Conservation (phyloP, 2,888 invertebrate genomes). For the Thereva unica region DNA sequence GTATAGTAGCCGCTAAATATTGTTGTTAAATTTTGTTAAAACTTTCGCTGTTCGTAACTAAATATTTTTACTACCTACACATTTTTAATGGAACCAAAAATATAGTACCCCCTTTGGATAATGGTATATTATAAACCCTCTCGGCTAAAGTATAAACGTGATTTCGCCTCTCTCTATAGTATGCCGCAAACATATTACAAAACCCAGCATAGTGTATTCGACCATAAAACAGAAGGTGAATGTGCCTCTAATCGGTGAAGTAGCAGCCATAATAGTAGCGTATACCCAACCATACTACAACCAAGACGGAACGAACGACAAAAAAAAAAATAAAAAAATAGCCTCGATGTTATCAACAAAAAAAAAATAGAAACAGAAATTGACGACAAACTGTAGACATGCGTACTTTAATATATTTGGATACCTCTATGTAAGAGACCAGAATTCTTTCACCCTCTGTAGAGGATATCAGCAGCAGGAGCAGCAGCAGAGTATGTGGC, state of each 20-base stretch:
- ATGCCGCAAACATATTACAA: too few species aligned
- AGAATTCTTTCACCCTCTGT: slow-evolving; percentile 23
- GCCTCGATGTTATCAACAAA: slow-evolving; percentile 1
- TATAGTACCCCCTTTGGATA: too few species aligned
- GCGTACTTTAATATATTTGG: slow-evolving; percentile 8
- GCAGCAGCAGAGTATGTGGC: too few species aligned
- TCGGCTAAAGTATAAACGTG: too few species aligned
- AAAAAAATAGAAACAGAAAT: background rate
- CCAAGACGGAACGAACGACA: slow-evolving; percentile 3
- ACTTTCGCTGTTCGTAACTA: too few species aligned
- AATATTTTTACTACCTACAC: too few species aligned
- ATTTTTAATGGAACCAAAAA: too few species aligned
- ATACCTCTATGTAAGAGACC: background rate
- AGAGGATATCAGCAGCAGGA: slow-evolving; percentile 22
- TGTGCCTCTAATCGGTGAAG: slow-evolving; percentile 13
- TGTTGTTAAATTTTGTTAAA: too few species aligned
- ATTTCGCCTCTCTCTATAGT: too few species aligned
- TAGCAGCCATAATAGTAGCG: slow-evolving; percentile 25
- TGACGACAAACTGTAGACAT: slow-evolving; percentile 6
- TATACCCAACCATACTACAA: background rate
- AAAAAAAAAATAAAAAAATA: slow-evolving; percentile 20
- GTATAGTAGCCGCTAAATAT: too few species aligned
- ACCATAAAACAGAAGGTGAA: slow-evolving; percentile 22
- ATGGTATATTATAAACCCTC: too few species aligned
- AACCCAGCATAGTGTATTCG: background rate